These are phyloP conservation scores for Taxidea taxus DNA, from an alignment of 2,113 vertebrate species.

Conservation along the genomic window DNA sequence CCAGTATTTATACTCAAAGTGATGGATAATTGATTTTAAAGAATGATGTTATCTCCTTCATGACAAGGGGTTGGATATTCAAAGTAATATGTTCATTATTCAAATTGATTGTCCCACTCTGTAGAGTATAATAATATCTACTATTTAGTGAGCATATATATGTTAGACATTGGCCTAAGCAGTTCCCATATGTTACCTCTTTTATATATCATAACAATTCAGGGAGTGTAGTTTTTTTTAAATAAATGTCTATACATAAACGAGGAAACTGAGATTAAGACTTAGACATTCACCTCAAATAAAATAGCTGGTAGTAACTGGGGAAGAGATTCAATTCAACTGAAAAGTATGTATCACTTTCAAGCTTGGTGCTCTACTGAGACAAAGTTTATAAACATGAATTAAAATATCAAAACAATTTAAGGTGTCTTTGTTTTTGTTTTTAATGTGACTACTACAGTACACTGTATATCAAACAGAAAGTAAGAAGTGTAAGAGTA, in stretches of 20 bases:
- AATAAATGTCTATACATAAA: not conserved
- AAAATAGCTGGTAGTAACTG: not conserved
- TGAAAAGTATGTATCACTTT: not conserved
- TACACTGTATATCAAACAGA: not conserved
- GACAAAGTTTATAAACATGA: not conserved
- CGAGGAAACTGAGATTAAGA: not conserved
- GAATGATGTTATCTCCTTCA: not conserved
- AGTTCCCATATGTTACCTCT: not conserved
- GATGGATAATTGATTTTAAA: not conserved
- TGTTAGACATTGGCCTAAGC: not conserved
- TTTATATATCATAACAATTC: not conserved
- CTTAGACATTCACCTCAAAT: not conserved
- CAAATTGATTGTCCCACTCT: not conserved
- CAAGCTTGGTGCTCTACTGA: not conserved
- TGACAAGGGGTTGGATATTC: not conserved
- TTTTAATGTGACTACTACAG: not conserved
- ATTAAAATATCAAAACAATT: not conserved
- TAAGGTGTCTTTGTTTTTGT: not conserved
- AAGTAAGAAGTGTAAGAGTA: not conserved
- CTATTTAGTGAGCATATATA: not conserved
- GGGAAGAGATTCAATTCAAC: not conserved
- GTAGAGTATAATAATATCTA: not conserved
- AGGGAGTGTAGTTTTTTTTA: not conserved
- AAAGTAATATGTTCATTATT: not conserved
- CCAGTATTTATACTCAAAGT: not conserved